Evolutionary conservation across 2,797 vertebrate species (phyloP).

Genomic region (Enteromius thamalakanensis): DNA sequence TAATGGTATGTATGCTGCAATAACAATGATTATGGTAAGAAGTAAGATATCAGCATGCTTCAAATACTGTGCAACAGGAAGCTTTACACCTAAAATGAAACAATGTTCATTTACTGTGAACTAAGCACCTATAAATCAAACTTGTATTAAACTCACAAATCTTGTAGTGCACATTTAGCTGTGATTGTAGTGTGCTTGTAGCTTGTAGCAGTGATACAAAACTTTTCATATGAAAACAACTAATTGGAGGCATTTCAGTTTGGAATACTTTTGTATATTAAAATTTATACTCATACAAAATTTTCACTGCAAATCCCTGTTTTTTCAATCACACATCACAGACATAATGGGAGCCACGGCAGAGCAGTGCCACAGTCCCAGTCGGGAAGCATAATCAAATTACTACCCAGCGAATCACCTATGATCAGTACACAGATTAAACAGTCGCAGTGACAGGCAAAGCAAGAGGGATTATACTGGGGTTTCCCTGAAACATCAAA

Average conservation of each 20-base stretch:
- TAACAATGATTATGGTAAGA: not conserved
- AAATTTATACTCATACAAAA: not conserved
- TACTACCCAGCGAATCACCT: conserved; percentile 19
- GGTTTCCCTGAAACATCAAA: conserved; percentile 17
- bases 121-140: not conserved
- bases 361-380: not conserved
- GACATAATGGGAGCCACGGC: not conserved
- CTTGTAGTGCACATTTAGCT: not conserved
- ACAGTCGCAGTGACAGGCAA: not conserved
- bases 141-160: conserved; percentile 8
- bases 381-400: conserved; percentile 13
- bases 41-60: not conserved
- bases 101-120: not conserved
- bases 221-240: not conserved
- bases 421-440: conserved; percentile 30
- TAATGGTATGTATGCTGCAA: not conserved
- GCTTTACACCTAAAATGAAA: not conserved
- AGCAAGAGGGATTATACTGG: conserved; percentile 13
- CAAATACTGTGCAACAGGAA: not conserved
- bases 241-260: not conserved
- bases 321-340: conserved; percentile 8
- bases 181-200: not conserved
- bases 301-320: not conserved
- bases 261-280: not conserved
- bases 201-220: not conserved